Evolutionary conservation across 2,888 invertebrate species (phyloP).

Genomic region (Bombylius discolor): DNA sequence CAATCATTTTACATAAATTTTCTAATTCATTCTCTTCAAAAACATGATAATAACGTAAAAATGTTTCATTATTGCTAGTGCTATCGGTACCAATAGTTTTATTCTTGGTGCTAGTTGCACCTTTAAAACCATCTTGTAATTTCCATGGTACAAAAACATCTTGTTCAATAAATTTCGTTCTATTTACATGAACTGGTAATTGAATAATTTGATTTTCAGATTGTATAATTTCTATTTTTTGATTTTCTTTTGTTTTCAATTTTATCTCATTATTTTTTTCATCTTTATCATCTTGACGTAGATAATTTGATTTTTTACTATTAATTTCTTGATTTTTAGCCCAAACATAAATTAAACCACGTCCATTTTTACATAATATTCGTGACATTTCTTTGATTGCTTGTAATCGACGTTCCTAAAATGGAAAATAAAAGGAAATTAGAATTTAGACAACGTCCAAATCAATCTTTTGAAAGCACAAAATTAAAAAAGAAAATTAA

Average conservation of each 20-base stretch:
- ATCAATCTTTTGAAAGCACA: background rate
- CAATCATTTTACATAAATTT: conserved; percentile 44
- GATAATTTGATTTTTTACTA: conserved; percentile 52
- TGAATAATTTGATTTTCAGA: conserved; percentile 13
- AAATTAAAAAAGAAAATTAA: no score
- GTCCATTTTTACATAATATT: conserved; percentile 57
- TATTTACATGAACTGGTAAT: conserved; percentile 72
- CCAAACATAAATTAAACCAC: conserved; percentile 89
- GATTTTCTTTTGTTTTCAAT: conserved; percentile 19
- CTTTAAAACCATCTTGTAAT: conserved; percentile 38
- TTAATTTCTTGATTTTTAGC: conserved; percentile 73
- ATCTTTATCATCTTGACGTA: conserved; percentile 44
- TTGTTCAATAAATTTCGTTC: conserved; percentile 77
- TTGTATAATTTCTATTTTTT: conserved; percentile 15
- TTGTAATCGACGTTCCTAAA: conserved; percentile 54
- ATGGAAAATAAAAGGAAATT: background rate
- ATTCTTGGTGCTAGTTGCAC: conserved; percentile 10
- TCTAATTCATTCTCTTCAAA: conserved; percentile 75
- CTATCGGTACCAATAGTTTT: no score
- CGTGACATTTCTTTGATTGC: conserved; percentile 67
- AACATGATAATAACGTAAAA: conserved; percentile 85
- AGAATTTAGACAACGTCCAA: no score
- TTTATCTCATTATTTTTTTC: conserved; percentile 29
- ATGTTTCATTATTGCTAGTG: conserved; percentile 35
- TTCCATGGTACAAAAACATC: conserved; percentile 97